Base-by-base conservation (phyloP, 2,797 vertebrate genomes). In the Rhadinocentrus ornatus region DNA sequence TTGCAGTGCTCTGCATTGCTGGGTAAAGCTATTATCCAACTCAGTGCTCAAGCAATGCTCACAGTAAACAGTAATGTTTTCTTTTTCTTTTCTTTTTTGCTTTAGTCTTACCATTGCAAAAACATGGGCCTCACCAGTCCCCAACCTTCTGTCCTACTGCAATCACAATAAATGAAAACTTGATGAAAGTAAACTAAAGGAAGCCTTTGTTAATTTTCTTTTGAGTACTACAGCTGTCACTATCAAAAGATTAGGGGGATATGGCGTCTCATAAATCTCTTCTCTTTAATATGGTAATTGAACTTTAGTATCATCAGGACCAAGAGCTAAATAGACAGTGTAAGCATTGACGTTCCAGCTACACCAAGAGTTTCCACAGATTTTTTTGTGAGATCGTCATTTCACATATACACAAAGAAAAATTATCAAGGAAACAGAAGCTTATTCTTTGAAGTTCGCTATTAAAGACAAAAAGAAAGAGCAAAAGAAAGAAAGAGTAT, bases 131-230 rank as follows among this genome's bases (percentile, higher is more conserved):
- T 77, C 16, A 5, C 58, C 2, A 32, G 81, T 84, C 86, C 84
- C 85, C 70, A 79, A 86, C 77, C 85, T 89, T 87, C 79, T 90
- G 84, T 88, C 87, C 79, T 78, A 78, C 62, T 86, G 83, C 85
- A 93, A 91, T 73, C 77, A 73, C 83, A 93, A 93, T 91, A 92
- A 94, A 93, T 62, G 59, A 91, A 92, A 90, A 90, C 73, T 90
- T 82, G 66, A 92, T 88, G 77, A 89, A 92, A 93, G 83, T 88
- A 77, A 87, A 85, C 82, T 80, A 76, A 87, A 81, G 66, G 27
- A 73, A 81, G 77, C 71, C 81, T 89, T 90, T 88, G 85, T 90
- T 81, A 29, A 86, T 88, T 86, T 86, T 73, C 53, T 77, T 73
- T 74, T 84, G 73, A 82, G 66, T 74, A 77, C 75, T 85, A 68